Percentiles rank a stretch among this genome's conserved stretches.
These are phyloP conservation scores for Andrena fulva DNA, from an alignment of 2,888 invertebrate species.

Conservation along the genomic window DNA sequence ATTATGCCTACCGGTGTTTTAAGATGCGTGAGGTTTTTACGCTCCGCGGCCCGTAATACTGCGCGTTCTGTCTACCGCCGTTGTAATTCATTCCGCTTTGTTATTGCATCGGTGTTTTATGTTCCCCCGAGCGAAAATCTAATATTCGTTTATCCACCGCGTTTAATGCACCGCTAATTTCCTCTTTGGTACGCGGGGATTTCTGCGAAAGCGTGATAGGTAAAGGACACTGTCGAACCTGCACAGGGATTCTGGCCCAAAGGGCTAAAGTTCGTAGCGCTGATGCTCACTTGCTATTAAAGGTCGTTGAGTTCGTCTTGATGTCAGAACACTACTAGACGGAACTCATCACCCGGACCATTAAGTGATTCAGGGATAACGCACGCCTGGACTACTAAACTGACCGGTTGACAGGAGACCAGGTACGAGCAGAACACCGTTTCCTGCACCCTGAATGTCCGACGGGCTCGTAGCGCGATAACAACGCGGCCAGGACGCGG, in stretches of 20 bases:
- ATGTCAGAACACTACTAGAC: no score
- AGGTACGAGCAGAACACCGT: slow-evolving; percentile 21
- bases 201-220: not conserved
- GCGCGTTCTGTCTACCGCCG: slow-evolving; percentile 38
- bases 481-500: slow-evolving; percentile 38
- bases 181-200: not conserved
- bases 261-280: no score
- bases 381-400: no score
- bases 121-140: slow-evolving; percentile 50
- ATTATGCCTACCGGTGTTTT: slow-evolving; percentile 79
- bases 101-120: slow-evolving; percentile 45
- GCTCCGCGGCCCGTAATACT: slow-evolving; percentile 71
- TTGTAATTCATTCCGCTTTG: slow-evolving; percentile 50
- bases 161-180: slow-evolving; percentile 48
- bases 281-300: no score
- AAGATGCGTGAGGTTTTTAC: slow-evolving; percentile 80
- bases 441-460: slow-evolving; percentile 38
- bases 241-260: not conserved
- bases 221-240: not conserved
- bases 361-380: no score
- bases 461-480: slow-evolving; percentile 51
- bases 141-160: slow-evolving; percentile 55
- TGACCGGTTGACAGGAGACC: slow-evolving; percentile 22
- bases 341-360: no score
- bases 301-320: no score